Evolutionary conservation across 2,113 vertebrate species (phyloP).

Genomic region (Apodemus sylvaticus): DNA sequence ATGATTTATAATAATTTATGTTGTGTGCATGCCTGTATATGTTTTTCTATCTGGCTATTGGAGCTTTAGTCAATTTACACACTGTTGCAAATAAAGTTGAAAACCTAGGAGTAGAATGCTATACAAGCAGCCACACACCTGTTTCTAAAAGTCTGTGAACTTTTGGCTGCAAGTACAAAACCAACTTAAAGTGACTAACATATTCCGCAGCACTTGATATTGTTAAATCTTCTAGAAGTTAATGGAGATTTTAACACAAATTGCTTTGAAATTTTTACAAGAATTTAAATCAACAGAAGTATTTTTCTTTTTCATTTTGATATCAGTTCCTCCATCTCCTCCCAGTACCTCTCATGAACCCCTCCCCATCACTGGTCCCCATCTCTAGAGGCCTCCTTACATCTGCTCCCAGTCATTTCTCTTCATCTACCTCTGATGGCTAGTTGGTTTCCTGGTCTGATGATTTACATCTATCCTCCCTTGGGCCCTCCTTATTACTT

Average conservation of each 20-base stretch:
- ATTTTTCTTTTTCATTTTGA: too few relatives aligned
- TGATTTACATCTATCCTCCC: too few relatives aligned
- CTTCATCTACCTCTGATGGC: too few relatives aligned
- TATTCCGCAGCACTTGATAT: neutral
- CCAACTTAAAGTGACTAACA: neutral
- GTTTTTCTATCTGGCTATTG: neutral
- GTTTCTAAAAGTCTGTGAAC: neutral
- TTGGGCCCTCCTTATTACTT: too few relatives aligned
- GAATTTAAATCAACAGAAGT: neutral
- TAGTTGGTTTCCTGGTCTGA: too few relatives aligned
- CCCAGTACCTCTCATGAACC: too few relatives aligned
- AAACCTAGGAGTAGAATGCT: neutral
- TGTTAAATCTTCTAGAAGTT: neutral
- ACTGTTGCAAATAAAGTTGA: too few relatives aligned
- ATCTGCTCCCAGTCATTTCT: too few relatives aligned
- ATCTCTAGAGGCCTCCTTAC: too few relatives aligned
- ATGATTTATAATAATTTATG: too few relatives aligned
- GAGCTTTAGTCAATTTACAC: neutral
- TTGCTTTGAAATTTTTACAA: neutral
- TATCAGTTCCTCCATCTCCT: too few relatives aligned
- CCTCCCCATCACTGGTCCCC: too few relatives aligned
- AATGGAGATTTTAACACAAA: neutral
- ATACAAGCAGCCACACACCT: neutral
- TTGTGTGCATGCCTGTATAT: neutral
- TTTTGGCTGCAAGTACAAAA: neutral